These are phyloP conservation scores for Apostichopus californicus DNA, from an alignment of 35 echinoderm and acorn worm species.

Conservation along the genomic window DNA sequence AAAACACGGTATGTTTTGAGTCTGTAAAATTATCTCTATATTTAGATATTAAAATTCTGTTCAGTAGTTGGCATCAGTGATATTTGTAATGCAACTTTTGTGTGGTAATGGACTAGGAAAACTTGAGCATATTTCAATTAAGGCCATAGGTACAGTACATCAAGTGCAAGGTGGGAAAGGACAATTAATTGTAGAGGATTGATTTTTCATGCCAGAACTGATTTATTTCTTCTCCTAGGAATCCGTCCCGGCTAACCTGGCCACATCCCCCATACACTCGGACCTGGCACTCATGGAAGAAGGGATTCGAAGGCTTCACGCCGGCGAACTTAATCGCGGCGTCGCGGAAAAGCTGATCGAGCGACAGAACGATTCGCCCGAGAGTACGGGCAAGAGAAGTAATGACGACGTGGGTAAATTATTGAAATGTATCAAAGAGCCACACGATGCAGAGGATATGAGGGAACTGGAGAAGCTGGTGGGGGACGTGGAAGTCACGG, in stretches of 20 bases:
- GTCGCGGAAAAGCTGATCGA: not conserved
- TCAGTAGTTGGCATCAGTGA: no score
- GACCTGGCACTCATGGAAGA: conserved; percentile 66
- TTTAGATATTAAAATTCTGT: no score
- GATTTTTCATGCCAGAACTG: no score
- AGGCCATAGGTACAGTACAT: no score
- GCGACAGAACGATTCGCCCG: not conserved
- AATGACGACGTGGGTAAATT: conserved; percentile 42
- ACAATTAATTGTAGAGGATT: no score
- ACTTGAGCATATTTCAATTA: no score
- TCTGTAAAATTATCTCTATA: no score
- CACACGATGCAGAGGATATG: conserved; percentile 7
- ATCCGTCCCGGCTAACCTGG: conserved; percentile 49
- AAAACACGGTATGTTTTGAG: no score
- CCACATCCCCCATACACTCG: conserved; percentile 77
- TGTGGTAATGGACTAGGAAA: no score
- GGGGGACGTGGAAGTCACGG: conserved; percentile 38
- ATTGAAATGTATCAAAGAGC: conserved; percentile 52
- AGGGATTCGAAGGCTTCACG: conserved; percentile 73
- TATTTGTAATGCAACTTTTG: no score
- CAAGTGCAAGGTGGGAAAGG: no score
- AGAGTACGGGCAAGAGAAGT: conserved; percentile 16
- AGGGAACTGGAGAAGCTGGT: conserved; percentile 24
- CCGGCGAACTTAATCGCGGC: conserved; percentile 25
- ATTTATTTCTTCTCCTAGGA: not conserved